Evolutionary conservation across 2,113 vertebrate genomes (phyloP).

Genomic region (Paracanthobrama guichenoti): DNA sequence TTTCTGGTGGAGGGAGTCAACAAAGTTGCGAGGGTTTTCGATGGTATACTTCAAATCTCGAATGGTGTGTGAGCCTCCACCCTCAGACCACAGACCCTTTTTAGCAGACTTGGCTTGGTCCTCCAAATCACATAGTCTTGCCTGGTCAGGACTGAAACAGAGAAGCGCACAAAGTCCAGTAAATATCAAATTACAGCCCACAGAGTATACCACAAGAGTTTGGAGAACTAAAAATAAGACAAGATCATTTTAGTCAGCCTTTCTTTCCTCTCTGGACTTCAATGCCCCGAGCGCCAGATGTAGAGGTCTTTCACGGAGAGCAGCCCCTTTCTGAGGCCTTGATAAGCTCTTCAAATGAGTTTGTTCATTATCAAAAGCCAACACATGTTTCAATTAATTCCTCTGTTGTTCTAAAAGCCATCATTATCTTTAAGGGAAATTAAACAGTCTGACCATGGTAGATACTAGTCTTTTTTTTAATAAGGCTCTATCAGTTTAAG

Average conservation of each 20-base stretch:
- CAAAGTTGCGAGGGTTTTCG: conserved; percentile 93
- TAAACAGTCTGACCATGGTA: conserved; percentile 33
- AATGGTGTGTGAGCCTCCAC: conserved; percentile 84
- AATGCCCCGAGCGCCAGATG: neutral
- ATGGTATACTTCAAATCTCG: conserved; percentile 92
- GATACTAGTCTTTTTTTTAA: conserved; percentile 45
- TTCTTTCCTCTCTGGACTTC: neutral
- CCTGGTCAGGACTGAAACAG: conserved; percentile 85
- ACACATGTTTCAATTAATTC: conserved; percentile 43
- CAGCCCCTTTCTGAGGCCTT: conserved; percentile 9
- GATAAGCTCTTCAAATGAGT: conserved; percentile 45
- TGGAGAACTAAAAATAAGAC: neutral
- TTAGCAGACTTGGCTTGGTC: conserved; percentile 87
- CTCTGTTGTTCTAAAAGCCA: conserved; percentile 21
- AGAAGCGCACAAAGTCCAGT: neutral
- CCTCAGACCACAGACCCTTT: conserved; percentile 94
- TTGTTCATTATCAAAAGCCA: conserved; percentile 41
- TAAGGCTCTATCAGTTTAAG: conserved; percentile 51
- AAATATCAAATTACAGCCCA: conserved; percentile 9
- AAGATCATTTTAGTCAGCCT: neutral
- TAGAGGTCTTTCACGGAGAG: neutral
- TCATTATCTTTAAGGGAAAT: conserved; percentile 37
- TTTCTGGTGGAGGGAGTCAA: conserved; percentile 96
- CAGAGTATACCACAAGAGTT: neutral
- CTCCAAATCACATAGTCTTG: conserved; percentile 88